Base-by-base conservation (phyloP, 2,888 invertebrate genomes). In the Tryphoninae sp. region DNA sequence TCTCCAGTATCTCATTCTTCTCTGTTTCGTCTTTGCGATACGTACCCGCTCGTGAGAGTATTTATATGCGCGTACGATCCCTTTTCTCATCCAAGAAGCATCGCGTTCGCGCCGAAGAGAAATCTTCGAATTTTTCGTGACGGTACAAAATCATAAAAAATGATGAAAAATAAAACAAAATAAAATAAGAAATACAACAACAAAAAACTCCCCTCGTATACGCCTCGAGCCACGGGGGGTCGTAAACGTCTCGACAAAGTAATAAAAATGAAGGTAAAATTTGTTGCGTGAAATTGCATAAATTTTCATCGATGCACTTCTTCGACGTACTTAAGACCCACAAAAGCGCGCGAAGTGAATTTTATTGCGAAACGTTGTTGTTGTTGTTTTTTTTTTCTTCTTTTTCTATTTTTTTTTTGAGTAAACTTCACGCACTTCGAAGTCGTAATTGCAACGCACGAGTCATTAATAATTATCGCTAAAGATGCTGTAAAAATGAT, bases 221-320 rank as follows among this genome's bases (percentile, higher is more conserved):
- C 61, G 22, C 26, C 61, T 59, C 80, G 59, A 26, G 62, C 71
- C 53, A 11, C 26, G 26, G 49, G 67, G 71, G 62, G 55, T 71
- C 75, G 78, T 82, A 75, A 82, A 82, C 81, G 68, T 62, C 68
- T 81, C 74, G 78, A 72, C 75, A 62, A 62, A 75, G 81, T 78
- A 76, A 82, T 78, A 72, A 75, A 45, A 78, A 82, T 68, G 72
- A 75, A 72, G 61, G 49, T 51, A 62, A 65, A 78, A 82, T 76
- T 75, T 75, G 78, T 68, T 61, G 74, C 81, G 67, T 49, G 58
- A 67, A 67, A 81, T 33, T 74, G 49, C 78, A 81, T 81, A 67
- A 78, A 71, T 72, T 75, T 72, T 72, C 59, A 62, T 62, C 71
- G 78, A 81, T 81, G 72, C 76, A 59, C 40, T 71, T 69, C 65